Evolutionary conservation across 2,888 invertebrate genomes (phyloP).

Genomic region (Acanthosepion pharaonis): DNA sequence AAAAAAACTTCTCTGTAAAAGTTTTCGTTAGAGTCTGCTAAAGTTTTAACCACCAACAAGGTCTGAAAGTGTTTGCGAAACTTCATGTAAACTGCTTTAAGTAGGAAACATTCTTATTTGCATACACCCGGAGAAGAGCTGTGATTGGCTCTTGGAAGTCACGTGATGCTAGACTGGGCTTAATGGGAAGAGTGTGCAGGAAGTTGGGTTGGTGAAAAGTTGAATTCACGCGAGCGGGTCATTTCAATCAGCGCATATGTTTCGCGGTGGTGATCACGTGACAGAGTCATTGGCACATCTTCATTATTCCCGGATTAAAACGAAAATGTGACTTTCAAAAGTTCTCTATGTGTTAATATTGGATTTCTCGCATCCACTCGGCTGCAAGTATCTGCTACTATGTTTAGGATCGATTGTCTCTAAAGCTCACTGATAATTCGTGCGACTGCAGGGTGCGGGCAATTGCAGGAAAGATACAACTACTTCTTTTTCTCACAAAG

Average conservation of each 20-base stretch:
- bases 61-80: conserved; percentile 11
- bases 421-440: background rate
- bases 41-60: background rate
- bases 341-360: background rate
- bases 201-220: background rate
- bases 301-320: background rate
- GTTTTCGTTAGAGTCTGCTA: background rate
- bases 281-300: background rate
- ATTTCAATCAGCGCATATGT: background rate
- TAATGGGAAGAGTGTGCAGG: background rate
- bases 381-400: background rate
- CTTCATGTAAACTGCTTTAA: conserved; percentile 22
- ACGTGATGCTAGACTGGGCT: background rate
- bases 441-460: background rate
- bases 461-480: background rate
- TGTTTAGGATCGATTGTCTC: background rate
- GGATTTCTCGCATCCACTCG: background rate
- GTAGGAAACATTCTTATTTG: background rate
- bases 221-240: background rate
- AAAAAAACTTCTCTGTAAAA: too few species aligned
- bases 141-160: background rate
- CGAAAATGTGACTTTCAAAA: background rate
- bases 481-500: background rate
- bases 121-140: background rate
- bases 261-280: background rate